A percentile compares a stretch with the other conserved stretches of the same genome.
Evolutionary conservation across 2,797 vertebrate species (phyloP).

Genomic region (Zalophus californianus): DNA sequence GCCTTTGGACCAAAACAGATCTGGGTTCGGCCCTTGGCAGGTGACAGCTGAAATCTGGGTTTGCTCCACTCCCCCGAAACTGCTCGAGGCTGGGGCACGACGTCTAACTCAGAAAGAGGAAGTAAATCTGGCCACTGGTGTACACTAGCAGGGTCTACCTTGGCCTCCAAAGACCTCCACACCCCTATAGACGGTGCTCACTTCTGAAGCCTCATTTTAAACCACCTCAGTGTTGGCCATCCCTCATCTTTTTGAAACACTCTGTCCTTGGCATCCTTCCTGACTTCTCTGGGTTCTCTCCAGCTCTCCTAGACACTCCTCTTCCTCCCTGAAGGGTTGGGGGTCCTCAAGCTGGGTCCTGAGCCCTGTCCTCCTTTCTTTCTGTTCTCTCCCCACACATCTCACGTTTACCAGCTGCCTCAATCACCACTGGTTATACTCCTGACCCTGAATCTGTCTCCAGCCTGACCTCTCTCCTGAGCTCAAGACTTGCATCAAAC

Average conservation of each 20-base stretch:
- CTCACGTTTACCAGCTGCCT: background rate
- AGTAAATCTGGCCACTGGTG: background rate
- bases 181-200: background rate
- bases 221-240: background rate
- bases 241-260: background rate
- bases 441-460: background rate
- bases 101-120: background rate
- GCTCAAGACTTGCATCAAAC: background rate
- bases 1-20: background rate
- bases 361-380: background rate
- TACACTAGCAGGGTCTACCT: background rate
- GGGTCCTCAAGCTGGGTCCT: background rate
- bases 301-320: background rate
- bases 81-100: background rate
- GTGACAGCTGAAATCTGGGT: background rate
- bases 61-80: background rate
- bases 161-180: background rate
- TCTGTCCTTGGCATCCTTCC: background rate
- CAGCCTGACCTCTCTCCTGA: background rate
- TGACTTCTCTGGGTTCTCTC: background rate
- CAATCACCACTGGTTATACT: background rate
- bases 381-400: background rate
- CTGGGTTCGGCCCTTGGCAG: background rate
- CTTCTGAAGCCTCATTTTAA: background rate
- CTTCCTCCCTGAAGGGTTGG: background rate